Conservation (phyloP, 2,113 vertebrate species). For the Thalassoma bifasciatum region DNA sequence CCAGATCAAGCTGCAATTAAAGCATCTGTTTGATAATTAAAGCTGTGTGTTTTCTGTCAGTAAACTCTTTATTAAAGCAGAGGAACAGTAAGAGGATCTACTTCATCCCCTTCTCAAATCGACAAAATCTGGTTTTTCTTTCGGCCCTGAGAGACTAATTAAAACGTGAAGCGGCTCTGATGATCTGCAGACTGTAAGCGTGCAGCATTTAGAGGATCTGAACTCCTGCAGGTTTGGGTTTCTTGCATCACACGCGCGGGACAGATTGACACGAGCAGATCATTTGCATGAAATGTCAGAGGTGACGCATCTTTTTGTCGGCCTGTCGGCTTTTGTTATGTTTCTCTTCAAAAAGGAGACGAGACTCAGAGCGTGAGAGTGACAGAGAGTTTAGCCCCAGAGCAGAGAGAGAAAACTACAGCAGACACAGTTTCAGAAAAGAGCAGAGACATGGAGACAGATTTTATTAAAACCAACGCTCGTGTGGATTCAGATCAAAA, state of each 20-base stretch:
- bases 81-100: background rate
- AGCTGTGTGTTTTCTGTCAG: background rate
- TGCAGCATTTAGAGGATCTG: background rate
- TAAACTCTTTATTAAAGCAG: background rate
- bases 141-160: background rate
- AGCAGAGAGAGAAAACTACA: slow-evolving; percentile 17
- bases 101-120: background rate
- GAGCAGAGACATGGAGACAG: no score
- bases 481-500: no score
- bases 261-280: slow-evolving; percentile 20
- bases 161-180: background rate
- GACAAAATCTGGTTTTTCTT: no score
- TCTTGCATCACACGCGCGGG: slow-evolving; percentile 11
- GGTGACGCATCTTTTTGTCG: slow-evolving; percentile 45
- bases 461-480: no score
- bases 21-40: background rate
- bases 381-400: slow-evolving; percentile 3
- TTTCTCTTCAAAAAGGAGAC: slow-evolving; percentile 25
- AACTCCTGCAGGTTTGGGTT: background rate
- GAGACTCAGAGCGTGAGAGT: slow-evolving; percentile 25
- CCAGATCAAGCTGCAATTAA: slow-evolving; percentile 1
- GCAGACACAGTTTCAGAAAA: no score
- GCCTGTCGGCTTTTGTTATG: slow-evolving; percentile 44
- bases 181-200: background rate
- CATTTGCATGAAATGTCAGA: slow-evolving; percentile 46